Percentiles rank a stretch among this genome's conserved stretches.
These are phyloP conservation scores for Porites lutea DNA, from an alignment of 64 coral and sea anemone species.

Conservation along the genomic window DNA sequence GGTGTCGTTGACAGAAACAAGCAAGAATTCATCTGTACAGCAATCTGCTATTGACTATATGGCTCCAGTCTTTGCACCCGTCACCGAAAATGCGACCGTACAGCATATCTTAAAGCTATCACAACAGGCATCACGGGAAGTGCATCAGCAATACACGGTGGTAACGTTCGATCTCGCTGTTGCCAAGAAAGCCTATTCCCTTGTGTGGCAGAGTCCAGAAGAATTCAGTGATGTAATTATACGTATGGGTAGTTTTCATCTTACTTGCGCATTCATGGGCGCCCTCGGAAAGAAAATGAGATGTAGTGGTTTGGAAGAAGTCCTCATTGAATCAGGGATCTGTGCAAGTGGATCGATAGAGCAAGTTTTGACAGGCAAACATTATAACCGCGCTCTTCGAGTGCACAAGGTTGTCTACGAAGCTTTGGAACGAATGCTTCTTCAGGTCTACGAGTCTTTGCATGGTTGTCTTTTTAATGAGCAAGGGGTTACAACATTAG, in stretches of 20 bases:
- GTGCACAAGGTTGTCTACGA: neutral
- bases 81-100: slow-evolving; percentile 43
- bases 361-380: slow-evolving; percentile 9
- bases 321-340: slow-evolving; percentile 42
- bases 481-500: slow-evolving; percentile 14
- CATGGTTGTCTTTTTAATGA: slow-evolving; percentile 14
- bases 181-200: slow-evolving; percentile 21
- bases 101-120: slow-evolving; percentile 36
- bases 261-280: neutral
- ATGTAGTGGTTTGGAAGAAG: slow-evolving; percentile 44
- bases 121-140: slow-evolving; percentile 13
- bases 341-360: slow-evolving; percentile 52
- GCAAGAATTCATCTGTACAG: slow-evolving; percentile 1
- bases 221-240: slow-evolving; percentile 20
- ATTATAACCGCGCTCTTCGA: slow-evolving; percentile 25
- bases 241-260: slow-evolving; percentile 26
- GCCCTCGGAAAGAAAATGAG: slow-evolving; percentile 39
- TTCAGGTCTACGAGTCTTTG: neutral
- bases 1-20: slow-evolving; percentile 27
- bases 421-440: slow-evolving; percentile 21
- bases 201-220: slow-evolving; percentile 45
- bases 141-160: slow-evolving; percentile 22
- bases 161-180: slow-evolving; percentile 52
- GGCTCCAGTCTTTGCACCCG: slow-evolving; percentile 44
- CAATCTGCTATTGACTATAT: slow-evolving; percentile 46